phyloP scores from a whole-genome alignment of 2,113 vertebrate species.

The Clarias macrocephalus region DNA sequence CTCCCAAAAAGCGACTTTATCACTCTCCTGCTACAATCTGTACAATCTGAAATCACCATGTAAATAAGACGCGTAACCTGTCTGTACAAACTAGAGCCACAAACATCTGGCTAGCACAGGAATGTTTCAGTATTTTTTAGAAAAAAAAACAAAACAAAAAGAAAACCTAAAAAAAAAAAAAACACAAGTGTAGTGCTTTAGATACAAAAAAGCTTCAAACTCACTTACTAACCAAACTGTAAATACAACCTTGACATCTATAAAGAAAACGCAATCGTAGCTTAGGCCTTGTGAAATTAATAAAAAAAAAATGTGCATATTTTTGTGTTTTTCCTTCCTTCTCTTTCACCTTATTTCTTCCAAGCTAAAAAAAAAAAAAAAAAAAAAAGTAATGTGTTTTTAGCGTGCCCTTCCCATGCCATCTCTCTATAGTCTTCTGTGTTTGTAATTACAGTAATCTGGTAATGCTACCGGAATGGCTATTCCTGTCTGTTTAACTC shows the following conservation, averaged over 20 bases:
- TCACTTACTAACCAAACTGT: constrained; percentile 55
- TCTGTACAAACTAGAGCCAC: constrained; percentile 49
- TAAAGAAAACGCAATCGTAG: constrained; percentile 49
- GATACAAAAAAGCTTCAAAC: constrained; percentile 44
- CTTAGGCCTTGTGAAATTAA: constrained; percentile 50
- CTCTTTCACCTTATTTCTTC: constrained; percentile 47
- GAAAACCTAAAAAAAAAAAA: constrained; percentile 13
- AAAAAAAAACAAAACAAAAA: constrained; percentile 30
- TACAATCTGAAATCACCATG: constrained; percentile 14
- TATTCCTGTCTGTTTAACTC: constrained; percentile 66
- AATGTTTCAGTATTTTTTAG: constrained; percentile 63
- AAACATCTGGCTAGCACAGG: constrained; percentile 53
- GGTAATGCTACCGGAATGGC: constrained; percentile 74
- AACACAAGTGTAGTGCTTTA: constrained; percentile 45
- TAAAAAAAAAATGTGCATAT: constrained; percentile 41
- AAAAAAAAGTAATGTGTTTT: constrained; percentile 34
- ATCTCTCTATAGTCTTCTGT: constrained; percentile 53
- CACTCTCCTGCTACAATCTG: constrained; percentile 5
- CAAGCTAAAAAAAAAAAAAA: constrained; percentile 32
- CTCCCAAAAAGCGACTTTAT: constrained; percentile 8
- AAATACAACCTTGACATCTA: constrained; percentile 49
- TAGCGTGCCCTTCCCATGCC: constrained; percentile 33
- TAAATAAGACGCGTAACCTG: constrained; percentile 50
- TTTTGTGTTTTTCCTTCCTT: constrained; percentile 59
- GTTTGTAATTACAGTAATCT: constrained; percentile 69